Evolutionary conservation across 1,140 invertebrate genomes (phyloP), one percentile per base, ranked within the genome.

Genomic region (Drosophila saltans): DNA sequence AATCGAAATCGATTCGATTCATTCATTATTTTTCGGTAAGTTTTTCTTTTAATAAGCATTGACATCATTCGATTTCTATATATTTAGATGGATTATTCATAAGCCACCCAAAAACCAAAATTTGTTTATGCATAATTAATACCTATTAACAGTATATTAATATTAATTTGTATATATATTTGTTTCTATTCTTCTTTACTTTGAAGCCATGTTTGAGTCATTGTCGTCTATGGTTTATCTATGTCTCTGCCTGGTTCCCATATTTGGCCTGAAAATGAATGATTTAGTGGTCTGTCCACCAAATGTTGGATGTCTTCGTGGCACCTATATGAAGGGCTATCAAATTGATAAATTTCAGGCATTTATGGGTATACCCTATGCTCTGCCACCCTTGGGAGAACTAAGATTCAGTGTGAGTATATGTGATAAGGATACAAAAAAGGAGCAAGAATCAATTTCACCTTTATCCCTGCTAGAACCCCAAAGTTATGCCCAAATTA

Each of bases 291-390:
- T 88, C 5, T 91, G 72, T 75, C 78, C 76, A 11, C 41, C 48
- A n/a, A 56, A 59, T 62, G 63, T 82, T 39, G 90, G 91, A 7
- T 92, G 91, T 30, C 43, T 92, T 36, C 66, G 63, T 62, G 91
- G 91, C 70, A 64, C 48, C 33, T 55, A 79, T 10, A 91, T 79
- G 73, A 45, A 69, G 11, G 84, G 91, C 56, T 81, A 79, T 70
- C 77, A 91, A 60, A 72, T 52, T 11, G 65, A 79, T 9, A 57
- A 41, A 4, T 91, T 89, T 77, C 80, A 91, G 69, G 91, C 88
- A n/a, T 92, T 78, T 30, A 48, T 91, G 52, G 91, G 91, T 58
- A 91, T 92, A 55, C 91, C 91, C 24, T 92, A 85, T 55, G 91
- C 91, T 45, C 62, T 79, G 72, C 91, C 91, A 3, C 90, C 91